Percentiles rank a stretch among this genome's conserved stretches.
Evolutionary conservation across 2,797 vertebrate genomes (phyloP).

Genomic region (Hapalemur alaotrensis): DNA sequence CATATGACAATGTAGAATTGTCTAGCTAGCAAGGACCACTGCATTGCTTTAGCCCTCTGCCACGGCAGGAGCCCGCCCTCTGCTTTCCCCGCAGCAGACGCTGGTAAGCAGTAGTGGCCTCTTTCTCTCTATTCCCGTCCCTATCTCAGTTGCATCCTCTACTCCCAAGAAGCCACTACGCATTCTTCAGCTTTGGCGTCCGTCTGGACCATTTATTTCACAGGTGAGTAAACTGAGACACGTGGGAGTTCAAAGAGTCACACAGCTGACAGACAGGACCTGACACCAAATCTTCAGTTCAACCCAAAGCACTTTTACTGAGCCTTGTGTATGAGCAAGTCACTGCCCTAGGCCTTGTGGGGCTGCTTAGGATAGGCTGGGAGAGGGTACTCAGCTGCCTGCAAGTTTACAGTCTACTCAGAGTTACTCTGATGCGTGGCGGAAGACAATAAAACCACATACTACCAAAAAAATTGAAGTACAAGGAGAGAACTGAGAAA

Average conservation of each 20-base stretch:
- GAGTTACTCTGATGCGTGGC: not conserved
- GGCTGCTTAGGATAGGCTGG: not conserved
- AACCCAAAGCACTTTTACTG: not conserved
- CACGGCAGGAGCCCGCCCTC: not conserved
- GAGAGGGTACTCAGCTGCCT: not conserved
- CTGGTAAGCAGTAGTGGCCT: fast-evolving
- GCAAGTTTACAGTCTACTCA: not conserved
- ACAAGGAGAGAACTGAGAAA: not conserved
- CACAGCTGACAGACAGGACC: not conserved
- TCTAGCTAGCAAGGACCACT: not conserved
- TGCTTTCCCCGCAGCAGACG: fast-evolving
- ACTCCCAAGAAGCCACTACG: not conserved
- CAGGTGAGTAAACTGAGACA: not conserved
- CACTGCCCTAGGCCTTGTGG: not conserved
- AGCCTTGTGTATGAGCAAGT: not conserved
- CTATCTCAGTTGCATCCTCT: not conserved
- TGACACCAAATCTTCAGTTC: not conserved
- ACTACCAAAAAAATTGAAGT: fast-evolving
- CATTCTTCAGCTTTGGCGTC: not conserved
- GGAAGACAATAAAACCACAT: not conserved
- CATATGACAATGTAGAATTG: not conserved
- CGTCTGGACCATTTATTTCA: not conserved
- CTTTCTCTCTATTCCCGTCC: not conserved
- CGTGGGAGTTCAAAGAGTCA: not conserved
- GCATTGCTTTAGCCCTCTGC: not conserved